Conservation (phyloP, 2,113 vertebrate genomes). For the Cryptotis parvus region DNA sequence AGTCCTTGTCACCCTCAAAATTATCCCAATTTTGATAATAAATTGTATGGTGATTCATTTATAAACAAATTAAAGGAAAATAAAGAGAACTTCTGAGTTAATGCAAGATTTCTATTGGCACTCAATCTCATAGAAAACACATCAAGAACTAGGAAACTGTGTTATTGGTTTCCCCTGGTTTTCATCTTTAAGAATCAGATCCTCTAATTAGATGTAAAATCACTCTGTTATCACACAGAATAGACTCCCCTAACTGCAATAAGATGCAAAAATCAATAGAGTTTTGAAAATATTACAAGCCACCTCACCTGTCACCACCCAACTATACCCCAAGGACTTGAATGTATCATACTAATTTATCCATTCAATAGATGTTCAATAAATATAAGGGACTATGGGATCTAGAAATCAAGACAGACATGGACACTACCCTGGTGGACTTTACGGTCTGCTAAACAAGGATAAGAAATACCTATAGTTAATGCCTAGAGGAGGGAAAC, state of each 20-base stretch:
- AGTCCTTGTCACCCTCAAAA: not conserved
- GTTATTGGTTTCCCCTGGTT: not conserved
- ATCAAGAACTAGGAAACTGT: not conserved
- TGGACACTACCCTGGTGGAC: not conserved
- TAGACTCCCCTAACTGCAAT: not conserved
- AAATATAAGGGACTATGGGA: not conserved
- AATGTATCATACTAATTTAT: slow-evolving; percentile 4
- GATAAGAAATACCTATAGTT: not conserved
- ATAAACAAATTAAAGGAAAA: slow-evolving; percentile 32
- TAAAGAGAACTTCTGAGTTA: not conserved
- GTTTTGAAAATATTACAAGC: not conserved
- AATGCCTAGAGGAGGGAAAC: not conserved
- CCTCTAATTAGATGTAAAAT: slow-evolving; percentile 44
- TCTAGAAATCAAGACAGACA: not conserved
- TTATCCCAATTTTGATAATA: not conserved
- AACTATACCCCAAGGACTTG: not conserved
- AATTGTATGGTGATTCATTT: slow-evolving; percentile 5
- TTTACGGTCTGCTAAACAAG: not conserved
- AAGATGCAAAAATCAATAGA: slow-evolving; percentile 13
- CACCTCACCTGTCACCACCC: not conserved
- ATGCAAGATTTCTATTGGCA: not conserved
- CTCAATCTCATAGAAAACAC: not conserved
- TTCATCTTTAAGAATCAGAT: slow-evolving; percentile 4
- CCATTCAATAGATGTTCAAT: not conserved
- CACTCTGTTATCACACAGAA: not conserved